These are phyloP conservation scores for Cebus imitator DNA, from an alignment of 2,113 vertebrate species.

Conservation along the genomic window DNA sequence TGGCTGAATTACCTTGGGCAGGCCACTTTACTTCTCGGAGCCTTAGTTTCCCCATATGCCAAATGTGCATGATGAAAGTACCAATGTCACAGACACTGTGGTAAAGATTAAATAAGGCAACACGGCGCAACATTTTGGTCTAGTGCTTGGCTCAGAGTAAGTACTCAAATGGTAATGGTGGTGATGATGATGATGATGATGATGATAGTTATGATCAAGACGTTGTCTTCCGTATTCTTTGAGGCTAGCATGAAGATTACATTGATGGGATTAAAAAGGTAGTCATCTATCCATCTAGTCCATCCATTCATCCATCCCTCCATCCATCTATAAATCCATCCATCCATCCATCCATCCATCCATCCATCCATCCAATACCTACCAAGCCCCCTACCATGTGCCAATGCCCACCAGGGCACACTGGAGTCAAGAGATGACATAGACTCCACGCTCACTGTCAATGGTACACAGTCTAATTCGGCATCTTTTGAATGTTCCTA, in stretches of 20 bases:
- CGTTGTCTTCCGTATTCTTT: not conserved
- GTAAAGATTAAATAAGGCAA: not conserved
- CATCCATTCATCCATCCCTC: not conserved
- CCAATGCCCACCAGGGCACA: not conserved
- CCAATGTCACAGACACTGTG: not conserved
- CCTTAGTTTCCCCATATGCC: not conserved
- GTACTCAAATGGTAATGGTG: not conserved
- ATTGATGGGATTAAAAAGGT: not conserved
- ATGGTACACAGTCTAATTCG: not conserved
- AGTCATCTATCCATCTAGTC: not conserved
- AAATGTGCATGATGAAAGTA: not conserved
- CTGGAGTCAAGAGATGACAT: not conserved
- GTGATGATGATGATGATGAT: not conserved
- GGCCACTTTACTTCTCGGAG: not conserved
- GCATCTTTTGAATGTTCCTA: not conserved
- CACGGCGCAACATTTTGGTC: not conserved
- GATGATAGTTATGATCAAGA: not conserved
- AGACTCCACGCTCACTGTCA: not conserved
- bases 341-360: accelerated
- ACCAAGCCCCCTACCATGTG: not conserved
- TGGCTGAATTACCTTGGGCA: not conserved
- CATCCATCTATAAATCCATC: not conserved
- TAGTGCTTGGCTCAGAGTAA: not conserved
- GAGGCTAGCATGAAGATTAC: not conserved
- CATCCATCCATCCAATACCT: not conserved